phyloP scores from a whole-genome alignment of 2,888 invertebrate species.

The Drosophila lacicola region DNA sequence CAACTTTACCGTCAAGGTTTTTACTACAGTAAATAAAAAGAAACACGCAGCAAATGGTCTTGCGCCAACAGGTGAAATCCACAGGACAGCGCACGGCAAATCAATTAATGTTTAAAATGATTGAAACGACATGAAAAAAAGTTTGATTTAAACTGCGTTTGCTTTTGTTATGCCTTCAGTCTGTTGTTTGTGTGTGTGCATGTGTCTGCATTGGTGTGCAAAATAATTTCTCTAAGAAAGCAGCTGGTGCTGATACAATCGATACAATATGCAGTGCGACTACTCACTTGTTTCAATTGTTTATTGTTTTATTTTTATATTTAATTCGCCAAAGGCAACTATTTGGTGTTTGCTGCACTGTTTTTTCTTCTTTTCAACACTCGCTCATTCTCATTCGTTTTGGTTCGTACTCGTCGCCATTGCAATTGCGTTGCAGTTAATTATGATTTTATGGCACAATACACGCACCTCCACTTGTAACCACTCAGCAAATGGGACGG shows the following conservation, averaged over 20 bases:
- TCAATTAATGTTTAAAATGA: not conserved
- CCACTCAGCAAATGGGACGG: not conserved
- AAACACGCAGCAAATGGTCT: not conserved
- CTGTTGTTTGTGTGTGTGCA: conserved; percentile 2
- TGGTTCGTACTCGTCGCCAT: conserved; percentile 62
- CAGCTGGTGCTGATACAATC: conserved; percentile 46
- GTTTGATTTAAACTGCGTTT: conserved; percentile 28
- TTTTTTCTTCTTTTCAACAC: conserved; percentile 42
- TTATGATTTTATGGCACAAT: conserved; percentile 28
- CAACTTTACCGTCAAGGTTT: conserved; percentile 44
- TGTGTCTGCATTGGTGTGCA: conserved; percentile 17
- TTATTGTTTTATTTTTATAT: conserved; percentile 28
- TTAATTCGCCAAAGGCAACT: conserved; percentile 27
- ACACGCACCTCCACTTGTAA: conserved; percentile 17
- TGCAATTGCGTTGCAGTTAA: conserved; percentile 67
- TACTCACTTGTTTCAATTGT: conserved; percentile 44
- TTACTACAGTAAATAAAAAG: conserved; percentile 6
- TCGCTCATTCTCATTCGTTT: conserved; percentile 55
- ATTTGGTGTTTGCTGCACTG: conserved; percentile 33
- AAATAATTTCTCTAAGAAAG: conserved; percentile 52
- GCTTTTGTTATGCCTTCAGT: conserved; percentile 66
- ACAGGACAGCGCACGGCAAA: not conserved
- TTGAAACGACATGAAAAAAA: conserved; percentile 17
- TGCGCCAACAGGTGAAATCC: conserved; percentile 53
- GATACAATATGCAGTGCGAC: conserved; percentile 12